Base-by-base conservation (phyloP, 1,140 invertebrate species). In the Ceratina japonica region DNA sequence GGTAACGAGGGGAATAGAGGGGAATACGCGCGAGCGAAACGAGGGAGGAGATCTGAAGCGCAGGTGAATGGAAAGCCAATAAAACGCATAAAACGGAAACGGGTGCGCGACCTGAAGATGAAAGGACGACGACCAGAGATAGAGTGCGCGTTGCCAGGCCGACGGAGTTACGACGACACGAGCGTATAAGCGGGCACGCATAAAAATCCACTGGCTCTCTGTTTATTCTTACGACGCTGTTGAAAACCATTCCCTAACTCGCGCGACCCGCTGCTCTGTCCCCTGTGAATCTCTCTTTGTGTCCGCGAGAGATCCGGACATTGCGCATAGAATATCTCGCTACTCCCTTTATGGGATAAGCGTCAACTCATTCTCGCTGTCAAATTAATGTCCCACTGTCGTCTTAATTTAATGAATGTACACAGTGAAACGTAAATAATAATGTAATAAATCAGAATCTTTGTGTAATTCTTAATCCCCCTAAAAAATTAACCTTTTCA, bases 1-100 rank as follows among this genome's bases (percentile, higher is more conserved):
- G 37, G 65, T 69, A 76, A 69, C 64, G 56, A 69, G 65, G 56
- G 49, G n/a, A 65, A 69, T 31, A 37, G 4, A 56, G 64, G 37
- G 10, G n/a, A n/a, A n/a, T n/a, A n/a, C n/a, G n/a, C 27, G 59
- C 16, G 59, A 75, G 18, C 22, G 49, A 44, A 24, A 72, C 56
- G 37, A 49, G 58, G 24, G 61, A 75, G 15, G 61, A 15, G 27
- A 13, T 68, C 24, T 18, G 64, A 69, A 37, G 51, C 15, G n/a
- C 65, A 37, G 64, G 54, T 59, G 65, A 76, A 76, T 69, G 59
- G 13, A 69, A 82, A 70, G 69, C 44, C 63, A 63, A 82, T 79
- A 74, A 83, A 83, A 82, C 63, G 64, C 18, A 22, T n/a, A 51
- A 59, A 69, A 82, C 77, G 37, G 71, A 75, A 66, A 79, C 64